Percentiles rank a stretch among this genome's conserved stretches.
These are phyloP conservation scores for Ormia ochracea DNA, from an alignment of 2,888 invertebrate genomes.

Conservation along the genomic window DNA sequence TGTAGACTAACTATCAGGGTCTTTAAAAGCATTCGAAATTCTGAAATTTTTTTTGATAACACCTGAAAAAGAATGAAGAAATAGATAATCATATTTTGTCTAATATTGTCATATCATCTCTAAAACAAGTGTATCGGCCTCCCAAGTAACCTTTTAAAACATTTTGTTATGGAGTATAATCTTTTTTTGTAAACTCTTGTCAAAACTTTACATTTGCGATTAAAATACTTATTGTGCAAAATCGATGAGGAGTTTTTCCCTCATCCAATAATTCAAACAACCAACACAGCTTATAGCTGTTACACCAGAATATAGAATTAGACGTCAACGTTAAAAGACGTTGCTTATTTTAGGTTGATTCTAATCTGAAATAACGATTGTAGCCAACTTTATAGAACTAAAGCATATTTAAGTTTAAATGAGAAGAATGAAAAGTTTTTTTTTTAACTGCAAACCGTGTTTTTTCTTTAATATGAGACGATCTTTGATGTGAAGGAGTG, in stretches of 20 bases:
- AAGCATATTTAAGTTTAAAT: conserved; percentile 51
- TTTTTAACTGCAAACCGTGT: background rate
- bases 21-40: too few relatives aligned
- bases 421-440: conserved; percentile 36
- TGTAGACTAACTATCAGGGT: too few relatives aligned
- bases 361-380: conserved; percentile 59
- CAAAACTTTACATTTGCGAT: too few relatives aligned
- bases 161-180: too few relatives aligned
- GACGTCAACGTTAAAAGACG: conserved; percentile 57
- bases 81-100: too few relatives aligned
- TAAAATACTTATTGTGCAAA: too few relatives aligned
- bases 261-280: conserved; percentile 21
- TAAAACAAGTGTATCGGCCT: too few relatives aligned
- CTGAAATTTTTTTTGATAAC: too few relatives aligned
- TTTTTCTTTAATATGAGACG: background rate
- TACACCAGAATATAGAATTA: conserved; percentile 38
- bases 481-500: conserved; percentile 51
- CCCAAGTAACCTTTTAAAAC: too few relatives aligned
- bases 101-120: too few relatives aligned
- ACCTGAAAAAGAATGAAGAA: too few relatives aligned
- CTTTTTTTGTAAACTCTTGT: too few relatives aligned
- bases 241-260: background rate
- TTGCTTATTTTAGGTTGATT: conserved; percentile 58
- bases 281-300: background rate
- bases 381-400: conserved; percentile 49